Conservation (phyloP, 1,140 invertebrate species). For the Episyrphus balteatus region DNA sequence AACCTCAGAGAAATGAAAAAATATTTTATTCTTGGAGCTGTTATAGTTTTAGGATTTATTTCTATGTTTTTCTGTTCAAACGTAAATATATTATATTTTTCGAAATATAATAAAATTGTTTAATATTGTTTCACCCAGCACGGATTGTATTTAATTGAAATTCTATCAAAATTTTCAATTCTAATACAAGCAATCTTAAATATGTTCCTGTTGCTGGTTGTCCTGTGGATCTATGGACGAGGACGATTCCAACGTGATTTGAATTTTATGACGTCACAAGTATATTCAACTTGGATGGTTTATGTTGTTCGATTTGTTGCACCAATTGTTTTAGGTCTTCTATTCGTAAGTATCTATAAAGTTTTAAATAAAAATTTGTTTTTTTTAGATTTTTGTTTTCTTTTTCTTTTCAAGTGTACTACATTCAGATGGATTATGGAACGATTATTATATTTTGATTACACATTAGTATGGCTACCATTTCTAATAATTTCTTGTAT, state of each 20-base stretch:
- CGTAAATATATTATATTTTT: background rate
- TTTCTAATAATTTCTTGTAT: no score
- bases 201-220: slow-evolving; percentile 53
- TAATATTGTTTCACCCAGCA: slow-evolving; percentile 7
- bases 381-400: no score
- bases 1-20: background rate
- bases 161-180: slow-evolving; percentile 52
- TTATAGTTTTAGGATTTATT: background rate
- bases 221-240: slow-evolving; percentile 66
- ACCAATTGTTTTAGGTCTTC: slow-evolving; percentile 16
- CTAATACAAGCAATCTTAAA: slow-evolving; percentile 61
- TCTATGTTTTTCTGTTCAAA: background rate
- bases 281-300: slow-evolving; percentile 41
- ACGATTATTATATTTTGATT: no score
- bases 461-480: no score
- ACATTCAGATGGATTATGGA: no score
- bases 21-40: no score
- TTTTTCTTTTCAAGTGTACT: no score
- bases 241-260: slow-evolving; percentile 59
- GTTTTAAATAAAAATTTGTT: background rate
- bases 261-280: slow-evolving; percentile 63
- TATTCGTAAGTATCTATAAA: background rate
- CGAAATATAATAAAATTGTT: background rate
- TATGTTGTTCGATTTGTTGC: slow-evolving; percentile 25
- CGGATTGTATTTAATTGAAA: slow-evolving; percentile 19